Evolutionary conservation across 2,797 vertebrate genomes (phyloP), one percentile per base, ranked within the genome.

Genomic region (Betta splendens): DNA sequence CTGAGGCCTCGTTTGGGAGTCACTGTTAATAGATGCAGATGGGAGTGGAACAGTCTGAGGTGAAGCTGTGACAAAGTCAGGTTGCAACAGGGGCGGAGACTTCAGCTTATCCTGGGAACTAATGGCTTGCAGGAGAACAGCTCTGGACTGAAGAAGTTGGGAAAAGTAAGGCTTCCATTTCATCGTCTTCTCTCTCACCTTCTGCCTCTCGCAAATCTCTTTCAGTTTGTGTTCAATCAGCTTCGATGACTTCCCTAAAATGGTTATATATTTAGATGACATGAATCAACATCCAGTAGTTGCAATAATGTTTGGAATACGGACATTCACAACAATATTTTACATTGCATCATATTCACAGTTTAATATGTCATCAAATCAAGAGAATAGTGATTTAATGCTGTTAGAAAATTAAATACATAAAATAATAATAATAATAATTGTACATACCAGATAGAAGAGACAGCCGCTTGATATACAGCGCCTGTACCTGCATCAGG

Each of bases 391-490:
- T 29, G 28, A 29, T 29, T 3, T 29, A 29, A n/a, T n/a, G n/a
- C n/a, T n/a, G n/a, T n/a, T n/a, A n/a, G n/a, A n/a, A n/a, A n/a
- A n/a, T n/a, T n/a, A n/a, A n/a, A n/a, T n/a, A n/a, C n/a, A n/a
- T n/a, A n/a, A n/a, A n/a, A n/a, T n/a, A n/a, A n/a, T n/a, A n/a
- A n/a, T n/a, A n/a, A n/a, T n/a, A n/a, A n/a, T n/a, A n/a, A 35
- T 0, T 2, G 11, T 22, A 64, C 76, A 5, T 64, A 91, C 91
- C 89, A 15, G 88, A 78, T 57, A 86, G 43, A 16, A n/a, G 10
- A 1, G 83, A 80, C 16, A 92, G 77, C 33, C 65, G 50, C 43
- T 69, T 72, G 28, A 90, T 1, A 3, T 85, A 87, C 3, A 17
- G 4, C 1, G 67, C 39, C 50, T 88, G 87, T 36, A 49, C 29